Percentiles rank a stretch among this genome's conserved stretches.
These are phyloP conservation scores for Merops nubicus DNA, from an alignment of 2,113 vertebrate genomes.

Conservation along the genomic window DNA sequence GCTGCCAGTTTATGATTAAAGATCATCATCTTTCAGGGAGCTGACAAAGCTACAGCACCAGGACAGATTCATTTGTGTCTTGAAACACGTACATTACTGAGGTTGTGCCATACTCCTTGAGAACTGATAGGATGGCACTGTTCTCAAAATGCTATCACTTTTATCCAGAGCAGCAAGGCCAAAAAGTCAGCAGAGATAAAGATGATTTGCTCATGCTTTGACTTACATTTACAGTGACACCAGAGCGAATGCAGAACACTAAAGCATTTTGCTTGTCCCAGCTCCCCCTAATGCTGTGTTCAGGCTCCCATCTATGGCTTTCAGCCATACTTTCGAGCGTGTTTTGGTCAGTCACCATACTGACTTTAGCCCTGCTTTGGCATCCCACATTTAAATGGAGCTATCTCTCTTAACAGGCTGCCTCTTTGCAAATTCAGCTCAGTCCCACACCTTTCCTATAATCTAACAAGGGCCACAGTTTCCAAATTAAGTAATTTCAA, in stretches of 20 bases:
- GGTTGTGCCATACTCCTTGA: background rate
- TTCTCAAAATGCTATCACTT: background rate
- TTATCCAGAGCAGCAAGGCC: background rate
- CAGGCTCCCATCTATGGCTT: background rate
- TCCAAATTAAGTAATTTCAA: background rate
- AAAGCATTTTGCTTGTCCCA: background rate
- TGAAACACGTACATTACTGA: accelerated
- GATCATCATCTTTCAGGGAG: background rate
- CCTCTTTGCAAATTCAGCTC: background rate
- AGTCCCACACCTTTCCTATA: background rate
- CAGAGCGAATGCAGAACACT: background rate
- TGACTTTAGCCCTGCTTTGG: background rate
- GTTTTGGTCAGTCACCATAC: accelerated
- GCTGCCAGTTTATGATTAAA: background rate
- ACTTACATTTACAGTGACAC: background rate
- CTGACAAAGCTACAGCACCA: background rate
- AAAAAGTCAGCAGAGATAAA: background rate
- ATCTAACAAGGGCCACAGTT: background rate
- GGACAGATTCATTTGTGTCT: background rate
- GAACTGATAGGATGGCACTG: background rate
- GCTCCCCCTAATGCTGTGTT: background rate
- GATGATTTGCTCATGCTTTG: background rate
- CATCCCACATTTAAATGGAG: background rate
- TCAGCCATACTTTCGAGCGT: background rate
- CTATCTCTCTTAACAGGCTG: background rate